Percentiles rank a stretch among this genome's conserved stretches.
Conservation (phyloP, 2,888 invertebrate species). For the Tridacna crocea region DNA sequence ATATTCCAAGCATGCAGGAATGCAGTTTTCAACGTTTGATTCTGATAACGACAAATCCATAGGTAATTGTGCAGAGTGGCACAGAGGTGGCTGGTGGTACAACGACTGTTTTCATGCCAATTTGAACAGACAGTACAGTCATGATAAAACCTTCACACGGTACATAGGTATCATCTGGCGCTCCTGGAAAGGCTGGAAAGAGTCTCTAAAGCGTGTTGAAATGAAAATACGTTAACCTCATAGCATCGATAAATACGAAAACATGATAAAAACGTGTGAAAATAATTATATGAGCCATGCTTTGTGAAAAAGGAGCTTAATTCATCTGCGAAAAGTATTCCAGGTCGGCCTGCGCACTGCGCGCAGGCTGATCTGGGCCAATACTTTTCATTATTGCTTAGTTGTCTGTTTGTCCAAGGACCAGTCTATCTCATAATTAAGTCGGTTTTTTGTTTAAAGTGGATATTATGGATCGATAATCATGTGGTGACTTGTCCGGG, state of each 20-base stretch:
- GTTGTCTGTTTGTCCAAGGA: no score
- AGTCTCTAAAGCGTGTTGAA: background rate
- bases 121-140: background rate
- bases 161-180: background rate
- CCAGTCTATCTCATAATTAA: no score
- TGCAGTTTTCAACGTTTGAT: background rate
- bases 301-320: no score
- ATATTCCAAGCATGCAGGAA: conserved; percentile 81
- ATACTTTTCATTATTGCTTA: no score
- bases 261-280: no score
- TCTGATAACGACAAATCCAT: conserved; percentile 78
- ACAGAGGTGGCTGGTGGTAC: background rate
- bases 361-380: no score
- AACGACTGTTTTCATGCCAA: background rate
- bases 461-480: no score
- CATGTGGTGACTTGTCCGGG: no score
- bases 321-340: no score
- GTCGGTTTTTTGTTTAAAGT: no score
- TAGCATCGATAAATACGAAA: background rate
- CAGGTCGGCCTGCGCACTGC: no score
- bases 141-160: background rate
- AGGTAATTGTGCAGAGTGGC: background rate
- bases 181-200: background rate
- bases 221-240: conserved; percentile 5
- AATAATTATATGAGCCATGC: no score